Evolutionary conservation across 1,140 invertebrate species (phyloP).

Genomic region (Dinothrombium tinctorium): DNA sequence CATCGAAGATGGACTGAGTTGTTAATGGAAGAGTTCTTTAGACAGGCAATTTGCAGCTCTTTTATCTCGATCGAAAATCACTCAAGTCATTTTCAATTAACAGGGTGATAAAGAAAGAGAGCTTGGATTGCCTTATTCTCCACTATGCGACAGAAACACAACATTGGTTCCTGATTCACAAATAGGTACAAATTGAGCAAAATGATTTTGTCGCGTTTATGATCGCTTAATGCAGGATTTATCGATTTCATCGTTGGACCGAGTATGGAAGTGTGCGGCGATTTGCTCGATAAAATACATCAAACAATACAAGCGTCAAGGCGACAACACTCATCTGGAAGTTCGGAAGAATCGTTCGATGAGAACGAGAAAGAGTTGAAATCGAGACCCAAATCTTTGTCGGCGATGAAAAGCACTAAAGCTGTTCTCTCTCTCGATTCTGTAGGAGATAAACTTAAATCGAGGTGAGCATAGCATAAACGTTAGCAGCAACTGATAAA

Average conservation of each 20-base stretch:
- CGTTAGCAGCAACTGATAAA: slow-evolving; percentile 1
- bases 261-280: slow-evolving; percentile 73
- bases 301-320: slow-evolving; percentile 14
- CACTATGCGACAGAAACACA: slow-evolving; percentile 84
- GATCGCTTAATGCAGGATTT: slow-evolving; percentile 35
- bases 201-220: neutral
- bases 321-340: slow-evolving; percentile 3
- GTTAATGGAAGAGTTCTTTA: slow-evolving; percentile 82
- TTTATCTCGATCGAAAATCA: neutral
- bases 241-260: slow-evolving; percentile 96
- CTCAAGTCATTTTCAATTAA: neutral
- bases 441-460: neutral
- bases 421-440: slow-evolving; percentile 1
- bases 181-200: slow-evolving; percentile 32
- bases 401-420: neutral
- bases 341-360: neutral
- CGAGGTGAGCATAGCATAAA: neutral
- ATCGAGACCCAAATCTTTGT: slow-evolving; percentile 6
- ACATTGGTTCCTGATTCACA: slow-evolving; percentile 84
- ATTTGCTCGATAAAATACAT: slow-evolving; percentile 45
- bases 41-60: slow-evolving; percentile 30
- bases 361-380: neutral
- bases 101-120: slow-evolving; percentile 72
- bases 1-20: slow-evolving; percentile 75
- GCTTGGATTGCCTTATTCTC: slow-evolving; percentile 70